Evolutionary conservation across 2,888 invertebrate species (phyloP).

Genomic region (Biston betularia): DNA sequence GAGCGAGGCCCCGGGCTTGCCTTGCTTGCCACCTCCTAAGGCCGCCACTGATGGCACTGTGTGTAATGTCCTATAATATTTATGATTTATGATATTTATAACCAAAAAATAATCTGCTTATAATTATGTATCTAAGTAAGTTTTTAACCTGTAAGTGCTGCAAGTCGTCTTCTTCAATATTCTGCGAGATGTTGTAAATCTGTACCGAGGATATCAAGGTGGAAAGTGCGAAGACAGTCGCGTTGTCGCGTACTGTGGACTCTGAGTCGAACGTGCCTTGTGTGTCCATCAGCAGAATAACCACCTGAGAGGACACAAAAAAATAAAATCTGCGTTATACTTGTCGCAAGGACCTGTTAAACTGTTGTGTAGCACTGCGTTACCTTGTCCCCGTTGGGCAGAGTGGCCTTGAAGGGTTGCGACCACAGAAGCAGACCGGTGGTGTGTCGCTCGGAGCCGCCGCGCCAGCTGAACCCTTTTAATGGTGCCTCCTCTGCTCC

Average conservation of each 20-base stretch:
- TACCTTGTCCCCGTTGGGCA: slow-evolving; percentile 91
- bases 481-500: slow-evolving; percentile 93
- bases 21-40: no score
- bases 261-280: slow-evolving; percentile 99
- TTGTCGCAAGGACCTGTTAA: no score
- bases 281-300: slow-evolving; percentile 96
- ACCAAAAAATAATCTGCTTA: no score
- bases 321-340: not conserved
- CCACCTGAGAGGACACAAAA: slow-evolving; percentile 85
- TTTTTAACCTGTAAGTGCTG: slow-evolving; percentile 93
- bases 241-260: slow-evolving; percentile 98
- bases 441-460: slow-evolving; percentile 97
- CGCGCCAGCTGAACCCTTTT: slow-evolving; percentile 97
- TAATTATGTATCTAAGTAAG: not conserved
- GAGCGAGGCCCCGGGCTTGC: no score
- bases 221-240: slow-evolving; percentile 98
- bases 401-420: slow-evolving; percentile 93
- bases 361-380: not conserved
- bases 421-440: slow-evolving; percentile 99
- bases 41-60: no score
- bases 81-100: no score
- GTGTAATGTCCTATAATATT: no score
- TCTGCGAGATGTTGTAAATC: slow-evolving; percentile 97
- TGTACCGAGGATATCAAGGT: slow-evolving; percentile 99
- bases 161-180: slow-evolving; percentile 98